Conservation (phyloP, 2,888 invertebrate genomes). For the Drosophila atripex region DNA sequence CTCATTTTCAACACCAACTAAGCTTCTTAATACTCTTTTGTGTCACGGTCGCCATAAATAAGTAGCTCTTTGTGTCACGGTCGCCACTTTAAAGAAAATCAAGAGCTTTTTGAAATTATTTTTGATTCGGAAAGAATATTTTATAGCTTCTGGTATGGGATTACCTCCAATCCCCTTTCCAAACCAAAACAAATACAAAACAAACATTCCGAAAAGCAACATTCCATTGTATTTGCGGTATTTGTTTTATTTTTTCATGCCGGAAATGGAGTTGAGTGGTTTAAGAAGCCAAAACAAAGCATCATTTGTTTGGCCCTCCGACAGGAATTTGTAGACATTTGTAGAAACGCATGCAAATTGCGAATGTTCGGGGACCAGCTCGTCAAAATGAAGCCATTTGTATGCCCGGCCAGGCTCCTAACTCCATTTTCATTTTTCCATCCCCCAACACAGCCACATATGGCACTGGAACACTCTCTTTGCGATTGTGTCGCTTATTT, state of each 20-base stretch:
- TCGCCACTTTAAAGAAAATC: too few species aligned
- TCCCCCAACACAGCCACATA: conserved; percentile 1
- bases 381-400: conserved; percentile 72
- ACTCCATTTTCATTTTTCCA: conserved; percentile 21
- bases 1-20: too few species aligned
- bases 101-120: too few species aligned
- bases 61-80: too few species aligned
- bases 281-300: conserved; percentile 36
- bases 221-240: too few species aligned
- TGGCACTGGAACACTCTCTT: conserved; percentile 8
- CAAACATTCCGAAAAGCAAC: too few species aligned
- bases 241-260: neutral
- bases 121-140: too few species aligned
- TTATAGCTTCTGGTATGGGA: too few species aligned
- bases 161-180: too few species aligned
- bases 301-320: conserved; percentile 38
- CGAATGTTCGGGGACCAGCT: conserved; percentile 38
- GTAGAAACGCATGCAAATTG: conserved; percentile 69
- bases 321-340: conserved; percentile 57
- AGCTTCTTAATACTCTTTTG: too few species aligned
- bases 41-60: too few species aligned
- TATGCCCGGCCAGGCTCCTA: conserved; percentile 57
- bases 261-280: conserved; percentile 11
- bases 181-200: too few species aligned
- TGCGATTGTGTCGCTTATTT: conserved; percentile 19